Base-by-base conservation (phyloP, 2,113 vertebrate species). In the Pelusios castaneus region DNA sequence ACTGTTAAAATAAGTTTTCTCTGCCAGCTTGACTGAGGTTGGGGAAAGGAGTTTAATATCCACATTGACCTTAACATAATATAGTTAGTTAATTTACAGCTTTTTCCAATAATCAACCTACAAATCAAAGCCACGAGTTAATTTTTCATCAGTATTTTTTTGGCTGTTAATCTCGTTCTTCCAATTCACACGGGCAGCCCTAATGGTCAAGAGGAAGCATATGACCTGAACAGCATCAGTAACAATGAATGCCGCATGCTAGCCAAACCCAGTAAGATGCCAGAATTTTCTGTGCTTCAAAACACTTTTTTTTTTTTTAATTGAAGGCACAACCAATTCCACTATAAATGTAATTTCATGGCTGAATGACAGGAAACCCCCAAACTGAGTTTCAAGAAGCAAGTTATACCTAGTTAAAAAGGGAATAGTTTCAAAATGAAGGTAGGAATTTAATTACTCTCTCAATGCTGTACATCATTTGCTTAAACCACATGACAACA, bases 71-170 rank as follows among this genome's bases (percentile, higher is more conserved):
- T 52, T 52, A 52, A 52, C 51, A 0, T 34, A 3, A 38, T n/a
- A 83, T 67, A 21, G 47, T 6, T 75, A 49, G 58, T 13, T 63
- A 63, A 67, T 34, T 29, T 82, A 34, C 84, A 89, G 91, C 3
- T 29, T 75, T 27, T 80, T 63, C 78, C 84, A 89, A 84, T 2
- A 92, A 51, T 12, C 76, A 91, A 88, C 60, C 38, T 2, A 22
- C 67, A 75, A 78, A 91, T 14, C 56, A 8, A 87, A 92, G 75
- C 82, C 58, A 29, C 75, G 92, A 49, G n/a, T 2, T 45, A 17
- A 51, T 43, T 92, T 89, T 86, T 67, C 25, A 2, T 54, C 45
- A 55, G 13, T n/a, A 47, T 70, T 92, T 92, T 91, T 83, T 75
- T 75, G 87, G 56, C 78, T 84, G 79, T 22, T 31, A 34, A 38